Conservation (phyloP, 2,797 vertebrate genomes). For the Schizothorax lantsangensis region DNA sequence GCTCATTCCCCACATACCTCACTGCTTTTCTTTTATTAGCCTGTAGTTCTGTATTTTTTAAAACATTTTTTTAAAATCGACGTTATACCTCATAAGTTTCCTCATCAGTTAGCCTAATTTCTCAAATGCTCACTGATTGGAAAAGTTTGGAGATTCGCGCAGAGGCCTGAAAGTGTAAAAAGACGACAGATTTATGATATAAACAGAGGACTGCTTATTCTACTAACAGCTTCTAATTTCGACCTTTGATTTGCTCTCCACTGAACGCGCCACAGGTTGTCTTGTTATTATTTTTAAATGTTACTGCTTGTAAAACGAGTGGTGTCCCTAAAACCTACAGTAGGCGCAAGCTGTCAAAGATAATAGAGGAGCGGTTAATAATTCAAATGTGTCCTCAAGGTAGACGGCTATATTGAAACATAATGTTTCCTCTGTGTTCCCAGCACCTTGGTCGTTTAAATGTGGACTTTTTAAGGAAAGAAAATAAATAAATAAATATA, state of each 20-base stretch:
- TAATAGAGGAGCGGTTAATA: conserved; percentile 36
- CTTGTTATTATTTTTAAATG: conserved; percentile 54
- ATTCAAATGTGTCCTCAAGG: conserved; percentile 47
- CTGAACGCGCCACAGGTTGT: conserved; percentile 37
- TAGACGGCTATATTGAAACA: conserved; percentile 47
- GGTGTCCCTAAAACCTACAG: conserved; percentile 34
- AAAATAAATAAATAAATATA: not conserved
- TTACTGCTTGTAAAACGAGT: conserved; percentile 50
- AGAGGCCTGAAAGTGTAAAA: conserved; percentile 71
- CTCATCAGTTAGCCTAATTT: conserved; percentile 46
- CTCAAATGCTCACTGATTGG: conserved; percentile 33
- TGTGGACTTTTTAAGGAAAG: not conserved
- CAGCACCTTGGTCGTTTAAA: conserved; percentile 16
- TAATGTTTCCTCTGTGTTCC: conserved; percentile 36
- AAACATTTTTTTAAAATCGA: conserved; percentile 1
- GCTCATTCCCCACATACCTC: conserved; percentile 10
- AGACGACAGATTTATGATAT: conserved; percentile 87
- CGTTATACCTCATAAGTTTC: conserved; percentile 55
- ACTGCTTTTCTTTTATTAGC: conserved; percentile 36
- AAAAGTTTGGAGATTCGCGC: conserved; percentile 48
- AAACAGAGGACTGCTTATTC: conserved; percentile 84
- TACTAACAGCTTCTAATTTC: conserved; percentile 59
- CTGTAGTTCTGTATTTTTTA: not conserved
- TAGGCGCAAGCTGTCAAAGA: conserved; percentile 28
- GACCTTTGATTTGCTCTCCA: conserved; percentile 34